Evolutionary conservation across 2,888 invertebrate genomes (phyloP), one percentile per base, ranked within the genome.

Genomic region (Hirudinaria manillensis): DNA sequence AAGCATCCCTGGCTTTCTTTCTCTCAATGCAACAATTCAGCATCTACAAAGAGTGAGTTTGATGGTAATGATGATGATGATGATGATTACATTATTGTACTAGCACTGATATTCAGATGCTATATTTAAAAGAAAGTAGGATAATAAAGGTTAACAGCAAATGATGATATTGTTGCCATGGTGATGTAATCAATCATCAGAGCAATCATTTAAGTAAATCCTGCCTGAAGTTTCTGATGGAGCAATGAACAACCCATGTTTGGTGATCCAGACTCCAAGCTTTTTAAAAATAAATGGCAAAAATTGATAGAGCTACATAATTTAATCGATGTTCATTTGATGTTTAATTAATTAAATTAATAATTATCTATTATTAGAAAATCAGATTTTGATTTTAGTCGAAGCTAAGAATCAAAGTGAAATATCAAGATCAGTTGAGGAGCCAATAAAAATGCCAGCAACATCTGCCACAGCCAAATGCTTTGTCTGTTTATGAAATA

Each of bases 191-290:
- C n/a, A n/a, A n/a, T n/a, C n/a, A n/a, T n/a, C n/a, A n/a, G n/a
- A n/a, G n/a, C n/a, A n/a, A n/a, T n/a, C n/a, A n/a, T n/a, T n/a
- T 16, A 45, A 45, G 16, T 6, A 45, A 45, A 45, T 1, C 16
- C 79, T 75, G 85, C 88, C 87, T 94, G 95, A 65, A 99, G 88
- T 84, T 98, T 98, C 86, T 99, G 96, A 86, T 97, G 92, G 21
- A 99, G 88, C 66, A 97, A 88, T 84, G 95, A 94, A 10, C 93
- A 92, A 76, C 93, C 90, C 65, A 92, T 90, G 85, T 95, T 94
- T 0, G 96, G 96, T 80, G 90, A 88, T 19, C 93, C 93, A 70
- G 89, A 86, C n/a, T 90, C 89, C 77, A 94, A 75, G 24, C 83
- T 83, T 78, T 36, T 81, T 80, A 53, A 70, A 68, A 72, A 70